phyloP scores from a whole-genome alignment of 2,888 invertebrate genomes.

The Eristalis tenax region DNA sequence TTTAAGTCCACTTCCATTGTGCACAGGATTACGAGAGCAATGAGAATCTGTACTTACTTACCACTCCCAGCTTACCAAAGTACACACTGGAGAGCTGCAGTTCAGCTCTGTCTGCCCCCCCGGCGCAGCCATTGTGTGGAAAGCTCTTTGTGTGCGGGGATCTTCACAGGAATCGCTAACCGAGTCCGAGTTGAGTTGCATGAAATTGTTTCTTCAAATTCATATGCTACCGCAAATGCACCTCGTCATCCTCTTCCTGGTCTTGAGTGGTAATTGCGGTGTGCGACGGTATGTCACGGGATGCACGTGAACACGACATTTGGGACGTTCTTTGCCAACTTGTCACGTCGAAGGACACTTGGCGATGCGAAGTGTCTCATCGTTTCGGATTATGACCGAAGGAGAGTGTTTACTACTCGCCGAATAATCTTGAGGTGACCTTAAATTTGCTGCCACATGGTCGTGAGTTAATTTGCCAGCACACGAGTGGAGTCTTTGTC shows the following conservation, averaged over 20 bases:
- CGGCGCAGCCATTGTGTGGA: neutral
- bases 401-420: neutral
- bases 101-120: neutral
- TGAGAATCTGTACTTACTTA: slow-evolving; percentile 8
- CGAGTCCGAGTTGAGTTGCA: neutral
- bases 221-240: neutral
- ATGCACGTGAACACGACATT: neutral
- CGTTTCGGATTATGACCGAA: neutral
- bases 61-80: neutral
- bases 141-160: neutral
- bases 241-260: no score
- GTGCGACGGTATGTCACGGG: neutral
- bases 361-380: neutral
- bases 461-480: no score
- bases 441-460: neutral
- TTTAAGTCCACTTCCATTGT: slow-evolving; percentile 5
- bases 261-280: neutral
- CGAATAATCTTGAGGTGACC: neutral
- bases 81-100: neutral
- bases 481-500: neutral
- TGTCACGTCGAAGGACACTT: neutral
- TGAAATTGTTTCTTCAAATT: neutral
- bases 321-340: neutral
- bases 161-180: neutral
- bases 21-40: neutral